phyloP scores from a whole-genome alignment of 2,113 vertebrate species.

The Platycercus adscitus region DNA sequence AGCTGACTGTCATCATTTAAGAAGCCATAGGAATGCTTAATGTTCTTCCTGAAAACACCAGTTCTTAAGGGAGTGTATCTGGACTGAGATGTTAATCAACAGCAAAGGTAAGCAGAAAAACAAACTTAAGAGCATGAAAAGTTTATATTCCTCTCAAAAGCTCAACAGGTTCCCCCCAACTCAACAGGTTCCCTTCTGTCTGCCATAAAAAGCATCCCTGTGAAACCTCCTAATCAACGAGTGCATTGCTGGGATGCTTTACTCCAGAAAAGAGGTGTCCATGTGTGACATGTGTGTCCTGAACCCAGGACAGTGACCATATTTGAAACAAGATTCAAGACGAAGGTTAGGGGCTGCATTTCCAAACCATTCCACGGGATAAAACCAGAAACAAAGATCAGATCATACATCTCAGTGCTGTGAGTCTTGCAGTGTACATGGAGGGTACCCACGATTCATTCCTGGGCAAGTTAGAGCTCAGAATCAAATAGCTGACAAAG shows the following conservation, averaged over 20 bases:
- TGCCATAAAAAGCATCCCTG: not conserved
- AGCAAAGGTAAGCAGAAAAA: not conserved
- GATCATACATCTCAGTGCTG: not conserved
- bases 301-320: not conserved
- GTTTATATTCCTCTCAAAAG: not conserved
- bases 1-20: not conserved
- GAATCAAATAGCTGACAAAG: not conserved
- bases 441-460: not conserved
- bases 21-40: fast-evolving
- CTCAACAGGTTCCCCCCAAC: fast-evolving
- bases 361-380: not conserved
- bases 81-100: not conserved
- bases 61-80: not conserved
- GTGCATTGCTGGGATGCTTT: not conserved
- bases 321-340: not conserved
- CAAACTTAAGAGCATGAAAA: not conserved
- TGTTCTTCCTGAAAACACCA: not conserved
- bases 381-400: not conserved
- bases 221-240: not conserved
- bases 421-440: not conserved
- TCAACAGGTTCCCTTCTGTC: fast-evolving
- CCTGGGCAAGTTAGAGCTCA: not conserved
- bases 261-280: not conserved
- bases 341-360: not conserved
- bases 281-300: not conserved